Evolutionary conservation across 2,888 invertebrate genomes (phyloP).

Genomic region (Ichneumoninae sp.): DNA sequence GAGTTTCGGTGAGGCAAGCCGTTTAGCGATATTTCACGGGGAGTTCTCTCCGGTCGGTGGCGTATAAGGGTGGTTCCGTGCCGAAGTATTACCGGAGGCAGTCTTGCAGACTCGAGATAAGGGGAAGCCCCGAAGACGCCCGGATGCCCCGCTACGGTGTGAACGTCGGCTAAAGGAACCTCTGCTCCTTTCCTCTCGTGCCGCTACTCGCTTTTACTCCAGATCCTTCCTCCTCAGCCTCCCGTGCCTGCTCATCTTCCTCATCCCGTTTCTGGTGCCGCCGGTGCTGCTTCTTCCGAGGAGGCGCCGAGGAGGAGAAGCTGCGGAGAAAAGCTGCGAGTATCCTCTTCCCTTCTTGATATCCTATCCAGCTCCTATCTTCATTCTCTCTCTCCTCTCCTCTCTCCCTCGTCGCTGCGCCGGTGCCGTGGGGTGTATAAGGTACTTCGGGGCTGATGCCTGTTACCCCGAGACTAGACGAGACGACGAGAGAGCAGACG

Average conservation of each 20-base stretch:
- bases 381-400: constrained; percentile 20
- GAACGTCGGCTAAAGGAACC: constrained; percentile 78
- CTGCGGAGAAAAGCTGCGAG: constrained; percentile 60
- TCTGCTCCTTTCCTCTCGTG: constrained; percentile 56
- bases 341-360: constrained; percentile 49
- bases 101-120: constrained; percentile 84
- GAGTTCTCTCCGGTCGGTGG: constrained; percentile 71
- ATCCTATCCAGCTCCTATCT: constrained; percentile 39
- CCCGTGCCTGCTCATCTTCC: constrained; percentile 14
- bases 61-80: constrained; percentile 69
- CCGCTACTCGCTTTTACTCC: constrained; percentile 33
- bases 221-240: constrained; percentile 16
- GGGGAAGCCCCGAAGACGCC: constrained; percentile 70
- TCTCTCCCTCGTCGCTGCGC: constrained; percentile 50
- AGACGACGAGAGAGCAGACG: constrained; percentile 48
- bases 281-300: constrained; percentile 20
- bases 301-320: constrained; percentile 46
- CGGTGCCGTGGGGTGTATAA: constrained; percentile 41
- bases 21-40: constrained; percentile 84
- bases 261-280: not conserved
- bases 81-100: constrained; percentile 82
- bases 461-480: constrained; percentile 56
- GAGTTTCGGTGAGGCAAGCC: constrained; percentile 71
- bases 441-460: constrained; percentile 48
- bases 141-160: constrained; percentile 75